phyloP scores from a whole-genome alignment of 2,113 vertebrate species.

The Abramis brama region DNA sequence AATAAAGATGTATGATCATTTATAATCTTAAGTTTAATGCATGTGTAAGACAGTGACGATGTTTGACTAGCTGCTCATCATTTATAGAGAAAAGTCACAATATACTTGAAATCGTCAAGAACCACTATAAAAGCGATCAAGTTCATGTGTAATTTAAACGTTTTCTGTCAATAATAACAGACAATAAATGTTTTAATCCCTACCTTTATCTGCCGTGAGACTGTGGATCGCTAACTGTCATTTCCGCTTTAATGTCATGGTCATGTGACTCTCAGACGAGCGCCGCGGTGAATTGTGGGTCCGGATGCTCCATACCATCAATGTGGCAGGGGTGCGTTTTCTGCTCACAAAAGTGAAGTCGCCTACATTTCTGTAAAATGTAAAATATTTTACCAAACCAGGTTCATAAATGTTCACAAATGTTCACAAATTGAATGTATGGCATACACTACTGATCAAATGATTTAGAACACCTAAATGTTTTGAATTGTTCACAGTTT shows the following conservation, averaged over 20 bases:
- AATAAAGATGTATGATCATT: background rate
- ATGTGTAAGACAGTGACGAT: background rate
- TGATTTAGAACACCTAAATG: too few relatives aligned
- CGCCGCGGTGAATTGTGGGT: background rate
- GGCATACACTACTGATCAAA: too few relatives aligned
- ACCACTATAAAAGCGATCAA: background rate
- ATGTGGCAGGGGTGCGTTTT: too few relatives aligned
- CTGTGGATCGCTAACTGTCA: slow-evolving; percentile 70
- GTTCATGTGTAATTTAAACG: background rate
- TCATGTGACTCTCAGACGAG: slow-evolving; percentile 65
- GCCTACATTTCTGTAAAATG: too few relatives aligned
- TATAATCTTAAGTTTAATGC: background rate
- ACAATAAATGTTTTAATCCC: background rate
- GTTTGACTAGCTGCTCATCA: background rate
- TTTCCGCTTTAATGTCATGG: slow-evolving; percentile 74
- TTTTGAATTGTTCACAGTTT: too few relatives aligned
- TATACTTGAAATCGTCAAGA: background rate
- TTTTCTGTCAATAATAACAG: background rate
- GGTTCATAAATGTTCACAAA: too few relatives aligned
- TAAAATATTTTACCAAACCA: too few relatives aligned
- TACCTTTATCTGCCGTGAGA: slow-evolving; percentile 72
- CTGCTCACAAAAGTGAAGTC: too few relatives aligned
- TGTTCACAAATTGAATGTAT: too few relatives aligned
- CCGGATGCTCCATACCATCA: background rate
- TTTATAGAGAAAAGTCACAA: background rate